phyloP scores from a whole-genome alignment of 2,113 vertebrate genomes.

The Leptodactylus fuscus region DNA sequence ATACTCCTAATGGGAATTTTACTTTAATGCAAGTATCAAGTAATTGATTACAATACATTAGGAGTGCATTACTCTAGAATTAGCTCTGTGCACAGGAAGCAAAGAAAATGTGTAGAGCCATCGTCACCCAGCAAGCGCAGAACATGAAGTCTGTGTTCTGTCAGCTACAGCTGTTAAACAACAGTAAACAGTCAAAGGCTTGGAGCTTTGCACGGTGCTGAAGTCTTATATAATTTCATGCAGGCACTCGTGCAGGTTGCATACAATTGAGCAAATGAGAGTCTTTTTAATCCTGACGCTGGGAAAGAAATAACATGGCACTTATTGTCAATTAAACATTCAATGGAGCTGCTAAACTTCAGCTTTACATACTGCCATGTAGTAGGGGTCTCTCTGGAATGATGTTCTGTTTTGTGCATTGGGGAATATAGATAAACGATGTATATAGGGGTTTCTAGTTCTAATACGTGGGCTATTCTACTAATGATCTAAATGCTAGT shows the following conservation, averaged over 20 bases:
- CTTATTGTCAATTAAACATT: constrained; percentile 26
- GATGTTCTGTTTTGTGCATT: background rate
- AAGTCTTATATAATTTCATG: constrained; percentile 16
- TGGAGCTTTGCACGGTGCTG: constrained; percentile 33
- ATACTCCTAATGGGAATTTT: background rate
- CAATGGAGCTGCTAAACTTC: background rate
- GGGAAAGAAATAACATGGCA: background rate
- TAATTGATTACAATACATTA: constrained; percentile 22
- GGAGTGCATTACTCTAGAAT: constrained; percentile 4
- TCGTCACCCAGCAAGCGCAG: constrained; percentile 3
- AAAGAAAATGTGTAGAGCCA: background rate
- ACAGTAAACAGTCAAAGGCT: constrained; percentile 45
- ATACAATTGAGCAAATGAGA: background rate
- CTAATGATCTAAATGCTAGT: background rate
- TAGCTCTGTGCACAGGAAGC: constrained; percentile 37
- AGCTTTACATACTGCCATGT: background rate
- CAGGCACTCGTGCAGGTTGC: constrained; percentile 28
- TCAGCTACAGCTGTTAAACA: constrained; percentile 38
- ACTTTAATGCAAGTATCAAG: background rate
- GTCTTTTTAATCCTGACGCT: background rate
- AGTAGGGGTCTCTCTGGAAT: background rate
- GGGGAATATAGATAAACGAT: background rate
- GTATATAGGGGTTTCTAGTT: background rate
- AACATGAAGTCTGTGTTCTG: constrained; percentile 31
- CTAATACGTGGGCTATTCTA: background rate